Evolutionary conservation across 2,113 vertebrate species (phyloP).

Genomic region (Pelvicachromis taeniatus): DNA sequence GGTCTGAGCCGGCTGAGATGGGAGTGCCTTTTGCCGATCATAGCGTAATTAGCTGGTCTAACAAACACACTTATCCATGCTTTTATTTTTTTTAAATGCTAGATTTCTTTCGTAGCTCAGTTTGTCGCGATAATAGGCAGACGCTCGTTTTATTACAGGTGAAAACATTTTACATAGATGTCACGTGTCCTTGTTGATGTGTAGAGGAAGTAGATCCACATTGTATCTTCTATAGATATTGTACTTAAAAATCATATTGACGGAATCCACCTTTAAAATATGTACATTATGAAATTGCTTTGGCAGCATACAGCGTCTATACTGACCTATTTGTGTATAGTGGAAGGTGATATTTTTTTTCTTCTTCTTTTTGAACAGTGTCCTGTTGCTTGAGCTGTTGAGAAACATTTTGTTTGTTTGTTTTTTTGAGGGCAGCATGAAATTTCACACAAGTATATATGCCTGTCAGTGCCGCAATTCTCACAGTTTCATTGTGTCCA

Average conservation of each 20-base stretch:
- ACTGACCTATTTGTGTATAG: conserved; percentile 79
- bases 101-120: conserved; percentile 72
- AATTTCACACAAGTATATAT: conserved; percentile 43
- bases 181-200: conserved; percentile 84
- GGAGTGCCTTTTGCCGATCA: conserved; percentile 74
- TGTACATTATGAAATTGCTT: conserved; percentile 75
- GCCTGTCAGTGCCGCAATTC: conserved; percentile 15
- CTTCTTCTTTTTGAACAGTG: conserved; percentile 64
- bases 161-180: conserved; percentile 79
- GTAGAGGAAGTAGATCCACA: conserved; percentile 80
- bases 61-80: conserved; percentile 43
- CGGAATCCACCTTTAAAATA: conserved; percentile 73
- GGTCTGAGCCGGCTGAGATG: conserved; percentile 61
- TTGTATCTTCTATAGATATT: conserved; percentile 81
- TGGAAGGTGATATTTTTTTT: conserved; percentile 66
- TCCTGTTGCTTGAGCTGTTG: conserved; percentile 57
- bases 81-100: conserved; percentile 55
- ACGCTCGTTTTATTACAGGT: conserved; percentile 77
- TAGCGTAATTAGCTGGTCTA: conserved; percentile 65
- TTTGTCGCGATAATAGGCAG: conserved; percentile 64
- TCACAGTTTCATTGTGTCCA: conserved; percentile 28
- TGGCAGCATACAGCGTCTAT: conserved; percentile 72
- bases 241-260: conserved; percentile 75
- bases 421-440: conserved; percentile 63
- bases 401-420: not conserved